Evolutionary conservation across 2,888 invertebrate species (phyloP).

Genomic region (Orthonychiurus folsomi): DNA sequence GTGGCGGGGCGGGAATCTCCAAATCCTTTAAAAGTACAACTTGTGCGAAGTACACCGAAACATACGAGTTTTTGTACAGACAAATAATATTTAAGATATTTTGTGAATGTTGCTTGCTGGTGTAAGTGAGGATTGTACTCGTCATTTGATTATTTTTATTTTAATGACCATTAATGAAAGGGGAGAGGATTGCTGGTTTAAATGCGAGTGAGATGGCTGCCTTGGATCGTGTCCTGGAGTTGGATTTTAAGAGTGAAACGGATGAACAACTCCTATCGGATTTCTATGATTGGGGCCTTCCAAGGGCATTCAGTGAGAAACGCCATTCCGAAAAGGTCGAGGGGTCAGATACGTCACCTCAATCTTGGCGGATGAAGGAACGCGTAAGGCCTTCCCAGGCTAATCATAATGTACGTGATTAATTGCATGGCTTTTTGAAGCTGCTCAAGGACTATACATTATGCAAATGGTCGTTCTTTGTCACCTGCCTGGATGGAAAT

Average conservation of each 20-base stretch:
- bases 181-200: not conserved
- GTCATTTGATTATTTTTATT: not conserved
- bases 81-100: no score
- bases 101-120: no score
- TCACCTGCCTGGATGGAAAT: not conserved
- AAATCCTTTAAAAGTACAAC: not conserved
- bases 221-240: conserved; percentile 30
- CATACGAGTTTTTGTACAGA: no score
- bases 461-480: no score
- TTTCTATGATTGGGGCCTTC: conserved; percentile 43
- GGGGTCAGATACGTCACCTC: conserved; percentile 56
- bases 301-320: conserved; percentile 62
- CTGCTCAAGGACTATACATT: no score
- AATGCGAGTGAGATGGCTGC: conserved; percentile 28
- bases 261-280: conserved; percentile 34
- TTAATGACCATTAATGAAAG: not conserved
- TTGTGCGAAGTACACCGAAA: no score
- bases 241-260: conserved; percentile 36
- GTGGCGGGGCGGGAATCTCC: not conserved
- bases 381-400: conserved; percentile 52
- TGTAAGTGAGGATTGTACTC: no score
- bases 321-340: conserved; percentile 66
- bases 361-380: conserved; percentile 88
- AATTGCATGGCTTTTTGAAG: not conserved
- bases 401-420: conserved; percentile 2